These are phyloP conservation scores for Plutomurus gul DNA, from an alignment of 1,140 invertebrate genomes.

Conservation along the genomic window DNA sequence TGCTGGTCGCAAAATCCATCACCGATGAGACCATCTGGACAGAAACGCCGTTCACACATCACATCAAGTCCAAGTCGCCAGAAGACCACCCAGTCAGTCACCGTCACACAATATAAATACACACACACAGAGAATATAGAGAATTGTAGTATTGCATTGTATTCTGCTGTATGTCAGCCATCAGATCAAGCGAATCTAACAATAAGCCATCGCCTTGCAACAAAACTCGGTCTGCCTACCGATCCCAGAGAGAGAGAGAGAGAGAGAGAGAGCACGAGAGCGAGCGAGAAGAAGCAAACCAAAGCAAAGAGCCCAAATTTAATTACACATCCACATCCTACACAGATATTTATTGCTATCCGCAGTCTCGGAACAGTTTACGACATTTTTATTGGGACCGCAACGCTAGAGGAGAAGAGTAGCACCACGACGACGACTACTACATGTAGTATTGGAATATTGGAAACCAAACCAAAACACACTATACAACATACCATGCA, in stretches of 20 bases:
- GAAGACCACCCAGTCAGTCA: not conserved
- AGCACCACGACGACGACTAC: not conserved
- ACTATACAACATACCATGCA: too few species aligned
- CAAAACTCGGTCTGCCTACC: too few species aligned
- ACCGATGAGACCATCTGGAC: conserved; percentile 53
- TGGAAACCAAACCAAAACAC: too few species aligned
- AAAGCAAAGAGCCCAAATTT: conserved; percentile 17
- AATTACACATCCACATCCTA: conserved; percentile 24
- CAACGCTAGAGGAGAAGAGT: conserved; percentile 23
- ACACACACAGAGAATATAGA: not conserved
- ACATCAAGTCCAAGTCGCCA: not conserved
- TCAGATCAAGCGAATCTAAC: not conserved
- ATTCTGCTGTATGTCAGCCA: not conserved
- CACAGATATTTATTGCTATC: conserved; percentile 29
- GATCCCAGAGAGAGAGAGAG: not conserved
- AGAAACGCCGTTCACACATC: not conserved
- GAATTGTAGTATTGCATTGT: too few species aligned
- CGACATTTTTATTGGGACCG: conserved; percentile 28
- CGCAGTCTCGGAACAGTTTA: conserved; percentile 19
- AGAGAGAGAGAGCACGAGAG: not conserved
- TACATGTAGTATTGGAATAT: not conserved
- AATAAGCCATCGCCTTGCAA: not conserved
- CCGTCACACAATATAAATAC: not conserved
- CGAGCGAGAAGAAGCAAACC: not conserved
- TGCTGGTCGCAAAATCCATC: conserved; percentile 84